Percentiles rank a stretch among this genome's conserved stretches.
Evolutionary conservation across 2,888 invertebrate species (phyloP).

Genomic region (Leucania comma): DNA sequence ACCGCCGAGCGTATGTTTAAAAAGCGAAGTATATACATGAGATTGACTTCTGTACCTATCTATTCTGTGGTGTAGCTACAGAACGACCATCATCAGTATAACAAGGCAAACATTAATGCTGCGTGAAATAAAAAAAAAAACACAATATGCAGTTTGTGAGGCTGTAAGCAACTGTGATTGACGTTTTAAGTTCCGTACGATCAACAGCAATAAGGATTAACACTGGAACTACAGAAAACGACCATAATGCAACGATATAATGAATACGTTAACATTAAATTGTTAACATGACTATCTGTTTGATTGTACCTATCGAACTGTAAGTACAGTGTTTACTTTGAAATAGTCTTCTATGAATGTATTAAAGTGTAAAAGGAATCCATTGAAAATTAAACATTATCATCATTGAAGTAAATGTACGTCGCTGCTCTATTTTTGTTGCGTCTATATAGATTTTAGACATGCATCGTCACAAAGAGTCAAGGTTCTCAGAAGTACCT

Average conservation of each 20-base stretch:
- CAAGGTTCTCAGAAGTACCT: constrained; percentile 29
- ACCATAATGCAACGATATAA: background rate
- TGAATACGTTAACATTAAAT: background rate
- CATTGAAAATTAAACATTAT: constrained; percentile 25
- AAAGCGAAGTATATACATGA: no score
- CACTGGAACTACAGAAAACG: background rate
- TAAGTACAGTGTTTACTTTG: background rate
- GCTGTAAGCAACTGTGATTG: constrained; percentile 9
- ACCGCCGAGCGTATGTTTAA: no score
- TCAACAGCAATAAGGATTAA: background rate
- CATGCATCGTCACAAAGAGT: constrained; percentile 22
- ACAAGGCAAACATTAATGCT: constrained; percentile 14
- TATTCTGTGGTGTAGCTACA: no score
- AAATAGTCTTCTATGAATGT: background rate
- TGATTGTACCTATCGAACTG: background rate
- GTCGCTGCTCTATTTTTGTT: constrained; percentile 31
- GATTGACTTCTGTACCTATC: no score
- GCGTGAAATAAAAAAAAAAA: constrained; percentile 11
- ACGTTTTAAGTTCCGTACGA: constrained; percentile 7
- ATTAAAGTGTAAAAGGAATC: constrained; percentile 4
- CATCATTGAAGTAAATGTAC: constrained; percentile 8
- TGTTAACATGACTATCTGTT: background rate
- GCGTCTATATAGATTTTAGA: constrained; percentile 14
- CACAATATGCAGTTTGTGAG: background rate
- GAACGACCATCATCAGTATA: constrained; percentile 12